Evolutionary conservation across 2,888 invertebrate genomes (phyloP), one percentile per base, ranked within the genome.

Genomic region (Sericinus montela): DNA sequence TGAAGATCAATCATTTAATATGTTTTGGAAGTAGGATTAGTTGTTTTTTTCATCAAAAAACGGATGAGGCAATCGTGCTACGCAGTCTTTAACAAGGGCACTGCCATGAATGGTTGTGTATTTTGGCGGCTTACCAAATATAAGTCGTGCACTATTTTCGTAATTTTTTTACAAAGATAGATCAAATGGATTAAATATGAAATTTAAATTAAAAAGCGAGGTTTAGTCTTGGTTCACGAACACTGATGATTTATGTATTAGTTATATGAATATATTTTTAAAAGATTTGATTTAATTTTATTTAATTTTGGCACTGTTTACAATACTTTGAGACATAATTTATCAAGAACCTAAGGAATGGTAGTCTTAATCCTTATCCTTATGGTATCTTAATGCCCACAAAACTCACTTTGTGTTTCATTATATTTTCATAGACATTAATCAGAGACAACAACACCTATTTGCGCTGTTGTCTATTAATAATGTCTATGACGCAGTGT

Each of bases 31-130:
- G 25, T 25, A 5, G 4, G 3, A 25, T 25, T 8, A 6, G 25
- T 8, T 25, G 8, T 25, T 25, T 25, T 6, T 32, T 28, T 40
- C 29, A 9, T 2, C 14, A 13, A 29, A 28, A 36, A 43, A 47
- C 46, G 36, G 34, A 56, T 36, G 42, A 44, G 42, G 38, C 38
- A 16, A 34, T 43, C 32, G 15, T n/a, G 48, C 51, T 35, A 52
- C 51, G 54, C 62, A 62, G 61, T 62, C 64, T 62, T 56, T 54
- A 41, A 49, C 13, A 45, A 65, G 65, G 64, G 63, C 61, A 61
- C 60, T 55, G 58, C 56, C 54, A 56, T n/a, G 11, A 9, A 10
- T 23, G 7, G 28, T 35, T 35, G 13, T 37, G 41, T 36, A 44
- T 13, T 9, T 23, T 43, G 38, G 34, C 13, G 28, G 13, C 13